Evolutionary conservation across 2,113 vertebrate species (phyloP).

Genomic region (Anarhynchus alexandrinus): DNA sequence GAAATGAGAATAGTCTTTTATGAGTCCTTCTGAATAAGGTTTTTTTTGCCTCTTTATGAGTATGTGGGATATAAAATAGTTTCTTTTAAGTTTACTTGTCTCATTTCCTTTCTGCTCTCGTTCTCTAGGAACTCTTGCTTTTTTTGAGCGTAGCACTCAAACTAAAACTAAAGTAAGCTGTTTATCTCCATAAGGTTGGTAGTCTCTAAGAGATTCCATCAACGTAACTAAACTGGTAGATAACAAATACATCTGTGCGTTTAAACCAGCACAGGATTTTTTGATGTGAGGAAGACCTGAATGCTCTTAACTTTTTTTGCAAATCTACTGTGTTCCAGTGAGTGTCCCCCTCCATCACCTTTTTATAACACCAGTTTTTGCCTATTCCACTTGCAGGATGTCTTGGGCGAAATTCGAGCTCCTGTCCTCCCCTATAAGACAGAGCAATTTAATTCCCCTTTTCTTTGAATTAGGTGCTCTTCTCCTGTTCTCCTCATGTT

Average conservation of each 20-base stretch:
- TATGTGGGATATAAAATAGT: background rate
- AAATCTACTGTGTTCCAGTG: background rate
- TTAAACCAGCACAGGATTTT: background rate
- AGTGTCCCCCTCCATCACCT: accelerated
- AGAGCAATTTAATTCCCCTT: background rate
- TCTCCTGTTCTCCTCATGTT: background rate
- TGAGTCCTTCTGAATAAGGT: background rate
- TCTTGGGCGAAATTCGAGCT: background rate
- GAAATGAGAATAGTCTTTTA: background rate
- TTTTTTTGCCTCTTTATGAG: background rate
- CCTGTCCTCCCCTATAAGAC: background rate
- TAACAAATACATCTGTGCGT: background rate
- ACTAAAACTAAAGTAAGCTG: background rate
- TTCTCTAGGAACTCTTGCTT: background rate
- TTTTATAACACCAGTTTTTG: background rate
- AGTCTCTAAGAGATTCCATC: background rate
- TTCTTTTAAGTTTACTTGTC: background rate
- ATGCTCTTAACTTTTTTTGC: background rate
- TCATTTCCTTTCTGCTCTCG: background rate
- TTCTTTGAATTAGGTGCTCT: background rate
- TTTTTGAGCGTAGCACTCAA: background rate
- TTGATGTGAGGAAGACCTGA: background rate
- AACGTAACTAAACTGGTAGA: background rate
- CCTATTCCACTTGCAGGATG: background rate
- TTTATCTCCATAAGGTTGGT: background rate